phyloP scores from a whole-genome alignment of 1,140 invertebrate species.

The Zaprionus davidi region DNA sequence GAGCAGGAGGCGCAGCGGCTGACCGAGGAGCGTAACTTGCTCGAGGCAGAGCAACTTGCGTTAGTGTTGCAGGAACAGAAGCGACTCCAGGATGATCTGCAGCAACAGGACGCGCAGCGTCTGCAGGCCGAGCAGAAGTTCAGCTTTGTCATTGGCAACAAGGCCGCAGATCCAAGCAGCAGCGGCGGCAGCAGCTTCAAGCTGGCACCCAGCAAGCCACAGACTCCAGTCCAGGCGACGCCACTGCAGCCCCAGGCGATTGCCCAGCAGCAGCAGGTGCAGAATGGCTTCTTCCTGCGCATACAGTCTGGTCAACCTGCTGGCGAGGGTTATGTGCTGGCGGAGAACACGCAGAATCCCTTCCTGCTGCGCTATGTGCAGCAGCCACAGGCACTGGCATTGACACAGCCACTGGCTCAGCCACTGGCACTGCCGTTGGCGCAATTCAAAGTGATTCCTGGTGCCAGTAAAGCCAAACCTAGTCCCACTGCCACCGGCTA shows the following conservation, averaged over 20 bases:
- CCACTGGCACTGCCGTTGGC: neutral
- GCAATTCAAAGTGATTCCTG: neutral
- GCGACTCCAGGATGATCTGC: conserved; percentile 50
- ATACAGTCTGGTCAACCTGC: conserved; percentile 54
- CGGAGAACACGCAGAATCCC: conserved; percentile 55
- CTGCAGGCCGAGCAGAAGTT: conserved; percentile 31
- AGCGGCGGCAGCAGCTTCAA: conserved; percentile 25
- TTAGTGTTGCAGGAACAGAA: conserved; percentile 60
- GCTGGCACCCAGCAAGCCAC: conserved; percentile 18
- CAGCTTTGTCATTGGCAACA: neutral
- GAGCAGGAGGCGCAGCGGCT: conserved; percentile 56
- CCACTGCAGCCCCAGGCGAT: conserved; percentile 26
- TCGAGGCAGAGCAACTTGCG: conserved; percentile 53
- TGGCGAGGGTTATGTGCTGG: conserved; percentile 10
- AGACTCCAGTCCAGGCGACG: conserved; percentile 14
- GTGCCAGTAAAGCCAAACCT: neutral
- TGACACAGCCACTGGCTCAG: conserved; percentile 7
- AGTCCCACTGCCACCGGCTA: conserved; percentile 4
- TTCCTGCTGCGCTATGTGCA: conserved; percentile 63
- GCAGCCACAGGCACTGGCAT: conserved; percentile 10
- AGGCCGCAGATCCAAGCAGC: conserved; percentile 7
- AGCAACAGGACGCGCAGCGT: conserved; percentile 30
- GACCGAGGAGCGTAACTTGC: conserved; percentile 50
- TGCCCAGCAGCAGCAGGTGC: conserved; percentile 67
- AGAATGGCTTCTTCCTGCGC: conserved; percentile 72